These are phyloP conservation scores for Mystacides longicornis DNA, from an alignment of 2,888 invertebrate species.

Conservation along the genomic window DNA sequence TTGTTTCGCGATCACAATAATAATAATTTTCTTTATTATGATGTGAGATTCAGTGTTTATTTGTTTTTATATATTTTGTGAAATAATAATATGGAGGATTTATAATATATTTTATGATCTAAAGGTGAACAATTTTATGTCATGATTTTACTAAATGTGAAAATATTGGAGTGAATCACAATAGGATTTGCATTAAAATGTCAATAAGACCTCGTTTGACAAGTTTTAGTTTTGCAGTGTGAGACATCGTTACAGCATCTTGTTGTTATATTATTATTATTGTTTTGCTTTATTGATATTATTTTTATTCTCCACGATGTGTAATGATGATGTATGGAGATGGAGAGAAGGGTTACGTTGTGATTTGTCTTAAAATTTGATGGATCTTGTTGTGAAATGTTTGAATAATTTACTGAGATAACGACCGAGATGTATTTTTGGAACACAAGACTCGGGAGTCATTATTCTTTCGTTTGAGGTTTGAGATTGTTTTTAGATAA, in stretches of 20 bases:
- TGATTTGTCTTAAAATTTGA: background rate
- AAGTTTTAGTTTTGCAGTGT: background rate
- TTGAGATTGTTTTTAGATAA: too few relatives aligned
- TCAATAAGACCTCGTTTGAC: background rate
- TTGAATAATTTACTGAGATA: too few relatives aligned
- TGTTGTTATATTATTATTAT: too few relatives aligned
- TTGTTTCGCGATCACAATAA: slow-evolving; percentile 15
- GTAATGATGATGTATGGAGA: too few relatives aligned
- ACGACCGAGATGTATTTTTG: too few relatives aligned
- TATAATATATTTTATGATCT: background rate
- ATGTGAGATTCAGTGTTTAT: background rate
- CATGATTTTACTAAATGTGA: background rate
- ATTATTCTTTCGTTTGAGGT: too few relatives aligned
- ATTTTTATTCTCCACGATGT: too few relatives aligned
- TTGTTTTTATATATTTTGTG: background rate
- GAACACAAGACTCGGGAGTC: too few relatives aligned
- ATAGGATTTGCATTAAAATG: too few relatives aligned
- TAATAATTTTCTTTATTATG: background rate
- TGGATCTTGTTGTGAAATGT: too few relatives aligned
- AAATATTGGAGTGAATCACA: too few relatives aligned
- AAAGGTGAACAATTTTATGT: background rate
- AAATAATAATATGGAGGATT: too few relatives aligned
- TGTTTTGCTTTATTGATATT: background rate
- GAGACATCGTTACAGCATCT: background rate
- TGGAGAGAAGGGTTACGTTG: background rate